A percentile compares a stretch with the other conserved stretches of the same genome.
phyloP scores from a whole-genome alignment of 2,113 vertebrate species.

The Apteryx owenii region DNA sequence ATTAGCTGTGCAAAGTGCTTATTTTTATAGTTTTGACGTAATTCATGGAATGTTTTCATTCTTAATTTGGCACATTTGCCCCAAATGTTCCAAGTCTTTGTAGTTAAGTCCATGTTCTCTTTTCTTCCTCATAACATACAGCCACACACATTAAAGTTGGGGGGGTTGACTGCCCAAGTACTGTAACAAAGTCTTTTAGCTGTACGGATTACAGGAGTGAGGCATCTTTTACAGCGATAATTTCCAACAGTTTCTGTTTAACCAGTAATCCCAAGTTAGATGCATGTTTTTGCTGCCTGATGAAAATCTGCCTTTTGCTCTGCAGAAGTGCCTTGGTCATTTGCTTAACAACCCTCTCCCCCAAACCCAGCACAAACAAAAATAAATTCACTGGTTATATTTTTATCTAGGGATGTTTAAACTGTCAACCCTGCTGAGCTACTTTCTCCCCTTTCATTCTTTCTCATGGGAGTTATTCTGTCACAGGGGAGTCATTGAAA shows the following conservation, averaged over 20 bases:
- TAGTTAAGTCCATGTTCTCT: slow-evolving; percentile 37
- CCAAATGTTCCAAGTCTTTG: slow-evolving; percentile 56
- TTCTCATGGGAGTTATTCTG: slow-evolving; percentile 11
- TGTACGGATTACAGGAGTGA: not conserved
- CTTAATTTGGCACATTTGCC: slow-evolving; percentile 76
- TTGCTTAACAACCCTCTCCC: slow-evolving; percentile 16
- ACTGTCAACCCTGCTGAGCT: slow-evolving; percentile 23
- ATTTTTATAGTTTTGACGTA: slow-evolving; percentile 79
- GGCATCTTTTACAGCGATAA: not conserved
- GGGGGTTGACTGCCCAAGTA: not conserved
- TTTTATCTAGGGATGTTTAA: slow-evolving; percentile 42
- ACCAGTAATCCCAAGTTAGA: not conserved
- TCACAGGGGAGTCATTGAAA: not conserved
- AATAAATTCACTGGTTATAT: slow-evolving; percentile 15
- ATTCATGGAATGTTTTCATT: slow-evolving; percentile 76
- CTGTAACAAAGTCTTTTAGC: not conserved
- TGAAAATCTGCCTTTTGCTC: not conserved
- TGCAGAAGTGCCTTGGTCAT: not conserved
- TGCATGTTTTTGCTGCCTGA: not conserved
- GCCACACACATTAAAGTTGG: not conserved
- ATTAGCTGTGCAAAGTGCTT: slow-evolving; percentile 68
- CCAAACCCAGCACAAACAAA: not conserved
- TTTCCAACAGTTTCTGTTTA: not conserved
- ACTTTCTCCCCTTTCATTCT: not conserved
- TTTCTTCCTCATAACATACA: not conserved